Evolutionary conservation across 92 coral and sea anemone species (phyloP), one percentile per base, ranked within the genome.

Genomic region (Zoanthus sociatus): DNA sequence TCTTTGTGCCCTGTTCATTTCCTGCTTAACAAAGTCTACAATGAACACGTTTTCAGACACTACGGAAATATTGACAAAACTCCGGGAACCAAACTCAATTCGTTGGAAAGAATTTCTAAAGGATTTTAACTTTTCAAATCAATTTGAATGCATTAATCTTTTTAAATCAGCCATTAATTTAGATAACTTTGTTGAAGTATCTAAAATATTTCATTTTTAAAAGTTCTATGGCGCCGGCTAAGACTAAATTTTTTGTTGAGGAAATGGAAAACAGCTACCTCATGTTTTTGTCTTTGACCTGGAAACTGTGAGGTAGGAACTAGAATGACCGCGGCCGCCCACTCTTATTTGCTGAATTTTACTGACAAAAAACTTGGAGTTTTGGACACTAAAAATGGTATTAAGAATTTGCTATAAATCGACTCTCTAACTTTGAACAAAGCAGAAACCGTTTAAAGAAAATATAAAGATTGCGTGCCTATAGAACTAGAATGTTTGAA

Each of bases 31-130:
- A 20, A 18, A 66, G 8, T 21, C 11, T 7, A 66, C 15, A 45
- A 64, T 46, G 51, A 20, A 81, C 66, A 66, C 53, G 75, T 81
- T 66, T 81, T 66, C 63, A 81, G 75, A 81, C 84, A 33, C 84
- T 79, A 44, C 58, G 44, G 74, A 66, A 67, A 46, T 81, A 64
- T 63, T 81, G 42, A 81, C 85, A 81, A 68, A 66, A 26, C 58
- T 33, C 26, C 60, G 14, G 20, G 60, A 46, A 76, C 42, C 42
- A 4, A 75, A 50, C 66, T 48, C 33, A 10, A 13, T 51, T 46
- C 44, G 56, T 69, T 69, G 15, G 6, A 8, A 69, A 69, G 8
- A 13, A 9, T 15, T 69, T 69, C 14, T 51, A 54, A 54, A 31
- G 66, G 3, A 17, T 30, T 17, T 77, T 31, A 10, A 26, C 17